A percentile compares a stretch with the other conserved stretches of the same genome.
These are phyloP conservation scores for Drosophila eugracilis DNA, from an alignment of 1,140 invertebrate genomes.

Conservation along the genomic window DNA sequence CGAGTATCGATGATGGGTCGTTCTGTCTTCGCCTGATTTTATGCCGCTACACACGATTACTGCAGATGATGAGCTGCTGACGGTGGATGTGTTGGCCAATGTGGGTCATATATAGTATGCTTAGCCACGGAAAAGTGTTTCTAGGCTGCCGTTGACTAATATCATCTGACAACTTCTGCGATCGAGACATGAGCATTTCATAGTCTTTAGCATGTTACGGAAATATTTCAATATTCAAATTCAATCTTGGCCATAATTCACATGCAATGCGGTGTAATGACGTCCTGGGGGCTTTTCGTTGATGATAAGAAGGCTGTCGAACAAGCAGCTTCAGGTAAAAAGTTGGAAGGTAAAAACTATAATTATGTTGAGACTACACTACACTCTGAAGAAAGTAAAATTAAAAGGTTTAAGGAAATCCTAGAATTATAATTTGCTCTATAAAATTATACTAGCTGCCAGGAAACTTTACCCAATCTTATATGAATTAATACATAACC, in stretches of 20 bases:
- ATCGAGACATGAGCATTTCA: not conserved
- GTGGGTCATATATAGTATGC: constrained; percentile 49
- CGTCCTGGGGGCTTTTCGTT: not conserved
- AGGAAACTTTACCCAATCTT: too few species aligned
- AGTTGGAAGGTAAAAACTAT: constrained; percentile 10
- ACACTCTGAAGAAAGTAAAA: not conserved
- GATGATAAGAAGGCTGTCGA: not conserved
- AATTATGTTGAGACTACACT: constrained; percentile 5
- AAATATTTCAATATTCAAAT: constrained; percentile 30
- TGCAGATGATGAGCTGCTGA: constrained; percentile 33
- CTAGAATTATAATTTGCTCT: too few species aligned
- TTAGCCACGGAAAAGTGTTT: constrained; percentile 40
- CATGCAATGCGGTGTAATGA: not conserved
- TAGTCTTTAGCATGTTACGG: not conserved
- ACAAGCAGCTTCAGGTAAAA: constrained; percentile 13
- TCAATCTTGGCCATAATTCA: constrained; percentile 16
- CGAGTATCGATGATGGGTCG: constrained; percentile 47
- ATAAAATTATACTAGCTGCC: too few species aligned
- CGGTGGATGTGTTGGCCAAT: constrained; percentile 22
- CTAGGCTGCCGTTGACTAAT: constrained; percentile 24
- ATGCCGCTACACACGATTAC: constrained; percentile 40
- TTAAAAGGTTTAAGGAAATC: not conserved
- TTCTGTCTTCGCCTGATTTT: constrained; percentile 24
- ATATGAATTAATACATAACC: too few species aligned
- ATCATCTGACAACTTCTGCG: constrained; percentile 19